phyloP scores from a whole-genome alignment of 2,113 vertebrate species.

The Tetraodon nigroviridis region DNA sequence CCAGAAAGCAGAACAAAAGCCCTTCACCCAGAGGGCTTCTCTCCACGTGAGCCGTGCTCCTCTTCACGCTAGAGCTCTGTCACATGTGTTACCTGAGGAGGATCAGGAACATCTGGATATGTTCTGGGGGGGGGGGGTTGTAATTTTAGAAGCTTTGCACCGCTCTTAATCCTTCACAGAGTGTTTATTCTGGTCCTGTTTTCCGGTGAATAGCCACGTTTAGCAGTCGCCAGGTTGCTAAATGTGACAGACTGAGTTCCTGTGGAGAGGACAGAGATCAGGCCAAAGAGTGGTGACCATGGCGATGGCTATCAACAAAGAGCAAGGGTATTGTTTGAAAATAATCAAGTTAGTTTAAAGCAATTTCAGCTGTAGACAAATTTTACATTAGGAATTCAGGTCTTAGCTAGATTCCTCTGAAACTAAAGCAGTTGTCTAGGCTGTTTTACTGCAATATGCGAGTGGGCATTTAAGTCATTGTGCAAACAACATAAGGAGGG shows the following conservation, averaged over 20 bases:
- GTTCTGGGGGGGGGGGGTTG: slow-evolving; percentile 53
- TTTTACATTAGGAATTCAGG: not conserved
- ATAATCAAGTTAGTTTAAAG: not conserved
- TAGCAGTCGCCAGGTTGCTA: slow-evolving; percentile 47
- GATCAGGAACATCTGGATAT: slow-evolving; percentile 63
- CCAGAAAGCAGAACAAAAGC: not conserved
- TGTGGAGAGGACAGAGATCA: slow-evolving; percentile 11
- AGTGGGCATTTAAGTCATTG: slow-evolving; percentile 1
- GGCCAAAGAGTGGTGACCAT: not conserved
- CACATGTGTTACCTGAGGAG: slow-evolving; percentile 52
- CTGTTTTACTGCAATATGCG: too few species aligned
- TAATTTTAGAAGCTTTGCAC: slow-evolving; percentile 61
- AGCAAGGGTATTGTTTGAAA: not conserved
- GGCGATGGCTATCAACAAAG: not conserved
- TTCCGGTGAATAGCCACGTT: slow-evolving; percentile 53
- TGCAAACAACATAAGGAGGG: slow-evolving; percentile 7
- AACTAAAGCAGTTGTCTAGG: not conserved
- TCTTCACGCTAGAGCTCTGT: slow-evolving; percentile 25
- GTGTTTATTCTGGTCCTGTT: slow-evolving; percentile 62
- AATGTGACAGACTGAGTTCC: slow-evolving; percentile 39
- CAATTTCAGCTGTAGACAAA: not conserved
- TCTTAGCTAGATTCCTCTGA: not conserved
- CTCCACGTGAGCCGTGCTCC: slow-evolving; percentile 7
- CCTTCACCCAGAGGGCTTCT: slow-evolving; percentile 23
- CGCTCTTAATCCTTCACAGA: slow-evolving; percentile 54